Evolutionary conservation across 2,888 invertebrate species (phyloP), one percentile per base, ranked within the genome.

Genomic region (Pardosa pseudoannulata): DNA sequence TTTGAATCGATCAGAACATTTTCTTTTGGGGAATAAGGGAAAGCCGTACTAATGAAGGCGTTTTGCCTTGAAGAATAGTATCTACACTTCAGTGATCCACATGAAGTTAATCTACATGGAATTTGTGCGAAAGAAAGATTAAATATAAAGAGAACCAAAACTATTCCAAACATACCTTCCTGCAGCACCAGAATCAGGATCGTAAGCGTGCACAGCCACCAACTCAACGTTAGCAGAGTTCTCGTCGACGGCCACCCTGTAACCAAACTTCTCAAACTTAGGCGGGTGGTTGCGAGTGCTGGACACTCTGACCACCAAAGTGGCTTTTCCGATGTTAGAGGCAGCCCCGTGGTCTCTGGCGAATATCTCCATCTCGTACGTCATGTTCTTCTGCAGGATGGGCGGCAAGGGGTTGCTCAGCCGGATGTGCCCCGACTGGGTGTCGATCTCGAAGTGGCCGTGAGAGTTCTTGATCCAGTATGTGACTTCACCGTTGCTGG

Each of bases 401-500:
- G 13, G 46, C 0, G 89, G 89, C 2, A 90, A 64, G 3, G 83
- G 68, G 0, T 89, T 75, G 0, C 89, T 87, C n/a, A 90, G 79
- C 16, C 89, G 88, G 36, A 90, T 89, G 31, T 89, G 88, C 5
- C 90, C 90, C 1, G 89, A 90, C 46, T 90, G 89, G 23, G 90
- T 88, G 72, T 90, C 90, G 28, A 90, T 89, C 32, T 90, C 90
- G 82, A 90, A 90, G 39, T 89, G 88, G 27, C 90, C 90, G 78
- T 90, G 90, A 0, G 89, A 89, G 78, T 90, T 90, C 36, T 90
- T 90, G 27, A 90, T 90, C 90, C 90, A 90, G 79, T 90, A 90
- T 6, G 90, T 90, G 1, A 90, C 89, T 79, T 90, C 89, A 0
- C 90, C 90, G 70, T 90, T 90, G 73, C 88, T 89, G 9, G 82